Base-by-base conservation (phyloP, 2,888 invertebrate genomes). In the Cosmorhoe ocellata region DNA sequence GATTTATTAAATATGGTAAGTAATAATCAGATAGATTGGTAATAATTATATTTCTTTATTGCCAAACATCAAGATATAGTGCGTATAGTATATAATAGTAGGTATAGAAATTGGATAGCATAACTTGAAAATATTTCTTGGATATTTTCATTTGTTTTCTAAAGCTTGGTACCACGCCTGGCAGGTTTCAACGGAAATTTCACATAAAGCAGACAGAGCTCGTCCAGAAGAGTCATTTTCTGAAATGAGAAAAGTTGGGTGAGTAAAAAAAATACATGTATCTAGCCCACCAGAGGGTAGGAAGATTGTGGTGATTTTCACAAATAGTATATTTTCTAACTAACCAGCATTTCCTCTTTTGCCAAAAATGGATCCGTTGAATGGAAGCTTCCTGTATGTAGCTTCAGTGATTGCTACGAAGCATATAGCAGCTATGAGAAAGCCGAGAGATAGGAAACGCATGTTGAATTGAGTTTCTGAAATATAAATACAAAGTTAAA, bases 341-440 rank as follows among this genome's bases (percentile, higher is more conserved):
- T 71, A 56, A 84, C 84, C 91, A 51, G 91, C 84, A 50, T 91
- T 91, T 51, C 91, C 92, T 51, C 97, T 91, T 80, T 97, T 97
- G 52, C 97, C 97, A 71, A 97, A 97, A 71, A 98, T 97, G 66
- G 97, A 97, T 13, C 97, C 97, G 74, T 97, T 97, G 84, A 97
- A 96, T 2, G 97, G 97, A 1, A 97, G 45, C 79, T 97, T 97
- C 74, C 94, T 92, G 85, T 95, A 96, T 9, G 93, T 93, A 1
- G 94, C 95, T 57, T 94, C 93, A 26, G 87, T 89, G 26, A 76
- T 58, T 0, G 80, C 72, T 9, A 90, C 65, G 22, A 91, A 61
- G 53, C 85, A 76, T 51, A 92, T 60, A 6, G 89, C 64, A 45
- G 90, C 67, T 13, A 89, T 71, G 30, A 91, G 62, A 45, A 91